Percentiles rank a stretch among this genome's conserved stretches.
Conservation (phyloP, 2,888 invertebrate species). For the Dicycla oo region DNA sequence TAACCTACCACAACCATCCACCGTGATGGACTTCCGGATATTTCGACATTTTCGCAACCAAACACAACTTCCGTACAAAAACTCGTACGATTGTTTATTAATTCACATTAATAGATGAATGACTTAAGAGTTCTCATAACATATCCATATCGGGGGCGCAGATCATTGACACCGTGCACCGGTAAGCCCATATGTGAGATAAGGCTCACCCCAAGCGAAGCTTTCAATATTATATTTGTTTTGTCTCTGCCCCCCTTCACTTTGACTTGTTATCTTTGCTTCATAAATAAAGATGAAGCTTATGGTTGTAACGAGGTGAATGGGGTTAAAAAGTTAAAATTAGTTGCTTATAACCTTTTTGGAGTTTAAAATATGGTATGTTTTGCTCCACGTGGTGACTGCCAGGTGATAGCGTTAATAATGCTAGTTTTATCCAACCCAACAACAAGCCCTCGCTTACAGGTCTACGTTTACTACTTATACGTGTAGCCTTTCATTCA, state of each 20-base stretch:
- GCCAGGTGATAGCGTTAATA: not conserved
- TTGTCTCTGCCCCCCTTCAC: slow-evolving; percentile 54
- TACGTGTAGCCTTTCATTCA: not conserved
- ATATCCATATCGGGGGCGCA: slow-evolving; percentile 68
- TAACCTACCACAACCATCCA: slow-evolving; percentile 48
- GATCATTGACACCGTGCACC: slow-evolving; percentile 80
- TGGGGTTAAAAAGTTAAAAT: slow-evolving; percentile 46
- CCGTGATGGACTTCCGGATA: not conserved
- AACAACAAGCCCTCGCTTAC: not conserved
- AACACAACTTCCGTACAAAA: slow-evolving; percentile 7
- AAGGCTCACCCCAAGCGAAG: slow-evolving; percentile 71
- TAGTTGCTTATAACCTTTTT: not conserved
- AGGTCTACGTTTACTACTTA: not conserved
- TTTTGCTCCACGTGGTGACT: slow-evolving; percentile 15
- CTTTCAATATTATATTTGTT: slow-evolving; percentile 69
- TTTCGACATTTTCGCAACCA: slow-evolving; percentile 19
- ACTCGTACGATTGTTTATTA: slow-evolving; percentile 35
- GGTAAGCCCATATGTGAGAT: slow-evolving; percentile 75
- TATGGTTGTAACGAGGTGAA: slow-evolving; percentile 33
- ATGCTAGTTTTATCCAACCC: not conserved
- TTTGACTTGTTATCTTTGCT: slow-evolving; percentile 57
- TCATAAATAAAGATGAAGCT: slow-evolving; percentile 56
- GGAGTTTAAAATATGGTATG: not conserved
- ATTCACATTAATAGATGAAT: slow-evolving; percentile 33
- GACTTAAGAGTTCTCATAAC: slow-evolving; percentile 42